These are phyloP conservation scores for Melanotaenia duboulayi DNA, from an alignment of 2,113 vertebrate species.

Conservation along the genomic window DNA sequence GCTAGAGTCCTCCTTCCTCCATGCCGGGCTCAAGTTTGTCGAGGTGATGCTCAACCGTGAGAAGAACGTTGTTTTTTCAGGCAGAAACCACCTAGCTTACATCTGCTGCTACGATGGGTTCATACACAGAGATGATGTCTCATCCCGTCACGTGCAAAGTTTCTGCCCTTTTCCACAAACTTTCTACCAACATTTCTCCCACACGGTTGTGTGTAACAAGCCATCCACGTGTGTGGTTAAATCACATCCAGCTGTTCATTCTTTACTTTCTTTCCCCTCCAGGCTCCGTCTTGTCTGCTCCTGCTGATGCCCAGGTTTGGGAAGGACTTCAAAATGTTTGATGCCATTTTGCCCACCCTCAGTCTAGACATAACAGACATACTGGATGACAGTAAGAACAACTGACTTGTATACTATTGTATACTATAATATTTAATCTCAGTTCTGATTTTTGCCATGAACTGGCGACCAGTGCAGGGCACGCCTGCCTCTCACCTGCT, in stretches of 20 bases:
- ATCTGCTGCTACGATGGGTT: no score
- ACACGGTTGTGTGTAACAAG: no score
- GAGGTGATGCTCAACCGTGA: constrained; percentile 82
- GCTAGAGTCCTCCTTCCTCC: constrained; percentile 84
- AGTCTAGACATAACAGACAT: constrained; percentile 86
- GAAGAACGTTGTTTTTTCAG: no score
- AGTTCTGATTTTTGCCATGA: background rate
- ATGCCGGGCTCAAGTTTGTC: constrained; percentile 84
- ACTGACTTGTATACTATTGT: background rate
- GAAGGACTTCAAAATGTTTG: constrained; percentile 89
- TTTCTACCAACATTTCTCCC: no score
- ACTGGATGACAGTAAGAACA: constrained; percentile 81
- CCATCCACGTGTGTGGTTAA: background rate
- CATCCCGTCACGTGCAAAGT: background rate
- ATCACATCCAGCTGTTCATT: background rate
- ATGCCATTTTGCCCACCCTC: constrained; percentile 83
- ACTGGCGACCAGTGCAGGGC: no score
- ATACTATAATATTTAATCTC: background rate
- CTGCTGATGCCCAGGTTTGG: constrained; percentile 89
- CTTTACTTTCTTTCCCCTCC: background rate
- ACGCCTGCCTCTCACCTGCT: no score
- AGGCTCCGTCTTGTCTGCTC: constrained; percentile 88
- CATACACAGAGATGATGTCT: no score
- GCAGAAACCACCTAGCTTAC: no score
- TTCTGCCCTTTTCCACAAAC: no score